Evolutionary conservation across 2,888 invertebrate genomes (phyloP), one percentile per base, ranked within the genome.

Genomic region (Eristalis arbustorum): DNA sequence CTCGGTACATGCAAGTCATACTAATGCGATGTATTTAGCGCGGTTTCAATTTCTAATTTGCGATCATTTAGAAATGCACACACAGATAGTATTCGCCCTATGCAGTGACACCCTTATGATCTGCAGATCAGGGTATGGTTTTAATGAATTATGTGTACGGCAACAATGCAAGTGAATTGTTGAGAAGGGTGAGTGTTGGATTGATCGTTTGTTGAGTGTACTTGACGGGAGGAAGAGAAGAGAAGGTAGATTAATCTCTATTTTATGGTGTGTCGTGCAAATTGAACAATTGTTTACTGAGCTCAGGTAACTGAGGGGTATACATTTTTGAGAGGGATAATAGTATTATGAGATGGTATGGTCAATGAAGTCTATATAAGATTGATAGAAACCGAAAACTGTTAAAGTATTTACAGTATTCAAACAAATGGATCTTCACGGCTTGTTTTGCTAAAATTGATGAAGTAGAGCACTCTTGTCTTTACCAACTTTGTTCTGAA

Each of bases 31-130:
- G 34, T 73, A 63, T 77, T 78, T 73, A 31, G 57, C 71, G 71
- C 61, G 74, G 66, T 75, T 75, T 79, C 37, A 71, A 25, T 79
- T 71, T 62, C 74, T 67, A 71, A 84, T 84, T 84, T 79, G 56
- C 59, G 23, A 75, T 71, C 22, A 71, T 75, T 79, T 67, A 37
- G 37, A 74, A 28, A 25, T 4, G 25, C 59, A 49, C n/a, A 49
- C 34, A 49, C 37, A 42, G 23, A 71, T 6, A 18, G 18, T 18
- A 18, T 18, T 11, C 34, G 23, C n/a, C 34, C 31, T 42, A 18
- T 62, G n/a, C 23, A 67, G 49, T 68, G 67, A 0, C 83, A 71
- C 84, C 79, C 84, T 79, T 71, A 84, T 84, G 64, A 79, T 79
- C 40, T 40, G 56, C 49, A 62, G 25, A 59, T 14, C 4, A n/a